Evolutionary conservation across 2,888 invertebrate species (phyloP), one percentile per base, ranked within the genome.

Genomic region (Octodonta nipae): DNA sequence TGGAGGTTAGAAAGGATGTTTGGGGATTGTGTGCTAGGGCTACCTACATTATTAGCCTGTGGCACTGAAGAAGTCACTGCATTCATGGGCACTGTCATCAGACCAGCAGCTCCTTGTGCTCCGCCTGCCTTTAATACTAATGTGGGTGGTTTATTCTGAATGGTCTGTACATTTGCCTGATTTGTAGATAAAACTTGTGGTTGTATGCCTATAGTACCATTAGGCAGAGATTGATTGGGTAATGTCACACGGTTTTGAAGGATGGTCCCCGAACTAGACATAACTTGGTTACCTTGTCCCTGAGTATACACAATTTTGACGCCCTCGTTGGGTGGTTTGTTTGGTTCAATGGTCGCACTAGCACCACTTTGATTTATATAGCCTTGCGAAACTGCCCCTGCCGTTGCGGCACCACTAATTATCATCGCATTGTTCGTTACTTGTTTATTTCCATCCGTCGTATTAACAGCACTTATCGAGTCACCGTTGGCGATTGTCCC

Each of bases 1-100:
- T 84, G 83, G 52, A 88, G 82, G 64, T 82, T 83, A 52, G 62
- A 60, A 41, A 62, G 58, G 60, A 61, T 56, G 49, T 56, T 56
- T 45, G 56, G 50, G 45, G 54, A 55, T 48, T 58, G 60, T 41
- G 60, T 55, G 41, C 46, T 44, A 30, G 43, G 38, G 41, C 56
- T 56, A 60, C 64, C 63, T 54, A 65, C 61, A 50, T 61, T 63
- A 48, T 64, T 64, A 41, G 60, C 56, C 46, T 58, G 60, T 36
- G 55, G 57, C 61, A 69, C 66, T 42, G 70, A 68, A 42, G 78
- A 71, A 46, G 66, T 71, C 33, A 71, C 73, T n/a, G n/a, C n/a
- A 41, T 70, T 68, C 68, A 74, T 71, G 28, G 75, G 74, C 45
- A 73, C 71, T 41, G 74, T 70, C 44, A 75, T 73, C 60, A 75